A percentile compares a stretch with the other conserved stretches of the same genome.
Conservation (phyloP, 2,797 vertebrate genomes). For the Lacerta bilineata region DNA sequence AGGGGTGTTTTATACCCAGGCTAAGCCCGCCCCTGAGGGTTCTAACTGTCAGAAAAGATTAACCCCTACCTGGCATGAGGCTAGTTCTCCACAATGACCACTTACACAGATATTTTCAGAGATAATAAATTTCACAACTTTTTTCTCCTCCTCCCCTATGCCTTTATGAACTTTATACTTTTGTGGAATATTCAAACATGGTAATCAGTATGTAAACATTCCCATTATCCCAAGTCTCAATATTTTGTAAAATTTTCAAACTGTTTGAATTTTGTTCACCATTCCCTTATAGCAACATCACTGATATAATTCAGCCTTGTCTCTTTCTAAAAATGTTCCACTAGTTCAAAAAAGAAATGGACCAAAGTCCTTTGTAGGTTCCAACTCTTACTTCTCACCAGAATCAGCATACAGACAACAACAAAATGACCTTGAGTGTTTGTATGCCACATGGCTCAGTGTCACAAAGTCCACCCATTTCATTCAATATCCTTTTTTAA, state of each 20-base stretch:
- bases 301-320: not conserved
- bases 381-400: not conserved
- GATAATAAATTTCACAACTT: constrained; percentile 4
- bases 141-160: too few relatives aligned
- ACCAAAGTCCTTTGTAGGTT: not conserved
- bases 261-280: not conserved
- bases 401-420: not conserved
- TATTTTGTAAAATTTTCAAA: not conserved
- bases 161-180: not conserved
- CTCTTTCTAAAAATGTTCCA: not conserved
- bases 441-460: not conserved
- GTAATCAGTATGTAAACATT: not conserved
- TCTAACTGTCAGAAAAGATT: too few relatives aligned
- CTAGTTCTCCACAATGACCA: too few relatives aligned
- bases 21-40: too few relatives aligned
- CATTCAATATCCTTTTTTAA: not conserved
- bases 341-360: not conserved
- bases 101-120: not conserved
- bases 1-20: too few relatives aligned
- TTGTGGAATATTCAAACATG: not conserved
- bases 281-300: not conserved
- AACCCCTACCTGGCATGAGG: too few relatives aligned
- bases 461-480: constrained; percentile 13
- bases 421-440: constrained; percentile 28
- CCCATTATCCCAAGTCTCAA: not conserved